Evolutionary conservation across 2,113 vertebrate species (phyloP), one percentile per base, ranked within the genome.

Genomic region (Syngnathus floridae): DNA sequence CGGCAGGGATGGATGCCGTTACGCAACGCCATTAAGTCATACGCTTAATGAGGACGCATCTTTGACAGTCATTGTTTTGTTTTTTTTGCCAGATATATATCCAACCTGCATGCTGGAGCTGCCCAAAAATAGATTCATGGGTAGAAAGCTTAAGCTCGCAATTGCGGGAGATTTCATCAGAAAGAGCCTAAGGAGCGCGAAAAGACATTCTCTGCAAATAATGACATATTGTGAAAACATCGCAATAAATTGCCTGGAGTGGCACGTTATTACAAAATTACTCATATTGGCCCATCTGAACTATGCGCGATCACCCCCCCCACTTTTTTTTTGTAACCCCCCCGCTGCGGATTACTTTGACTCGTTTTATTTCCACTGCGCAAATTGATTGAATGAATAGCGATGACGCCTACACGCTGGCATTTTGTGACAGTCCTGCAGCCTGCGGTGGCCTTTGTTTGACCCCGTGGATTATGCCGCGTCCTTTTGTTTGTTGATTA

Each of bases 11-110:
- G 60, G 31, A 54, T 38, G 22, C 61, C 3, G 72, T 88, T 85
- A 81, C 17, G 65, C 60, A 88, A 90, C 60, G 26, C 67, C 63
- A 79, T 82, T 77, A 79, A 78, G 56, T 78, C 67, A 54, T 71
- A 79, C 66, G 65, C 66, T 48, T 64, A 54, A 67, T 5, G 35
- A 73, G 21, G 55, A 65, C 59, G 22, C 22, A 9, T 41, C 9
- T 74, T 69, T 62, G 60, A 69, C 35, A 60, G 26, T 70, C 17
- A 12, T 7, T 7, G 37, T 62, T 31, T 31, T 3, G 2, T 31
- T 8, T 52, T 22, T 31, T 41, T 13, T 21, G 46, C 46, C 40
- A 4, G 48, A 70, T 38, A 12, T 38, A 14, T 4, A 21, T 7
- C 12, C 11, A 45, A 36, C 26, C n/a, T 13, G 21, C 0, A 0